These are phyloP conservation scores for Branchinecta sandiegonensis DNA, from an alignment of 2,888 invertebrate genomes.

Conservation along the genomic window DNA sequence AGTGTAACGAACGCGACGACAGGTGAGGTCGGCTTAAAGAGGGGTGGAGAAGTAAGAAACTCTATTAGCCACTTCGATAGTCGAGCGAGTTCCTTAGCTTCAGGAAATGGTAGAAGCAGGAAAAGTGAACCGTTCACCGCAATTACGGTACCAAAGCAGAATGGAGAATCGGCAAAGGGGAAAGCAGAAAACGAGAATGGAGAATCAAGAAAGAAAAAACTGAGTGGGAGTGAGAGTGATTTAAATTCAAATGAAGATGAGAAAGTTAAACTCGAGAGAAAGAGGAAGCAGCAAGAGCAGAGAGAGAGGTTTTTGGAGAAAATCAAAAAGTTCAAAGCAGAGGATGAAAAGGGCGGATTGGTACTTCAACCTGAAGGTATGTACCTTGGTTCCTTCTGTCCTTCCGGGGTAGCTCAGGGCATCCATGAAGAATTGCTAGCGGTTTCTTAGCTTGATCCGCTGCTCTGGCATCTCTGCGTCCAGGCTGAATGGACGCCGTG, in stretches of 20 bases:
- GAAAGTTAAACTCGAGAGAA: conserved; percentile 21
- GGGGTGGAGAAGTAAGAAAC: no score
- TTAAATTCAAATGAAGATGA: conserved; percentile 14
- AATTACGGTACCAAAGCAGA: background rate
- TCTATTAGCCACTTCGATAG: no score
- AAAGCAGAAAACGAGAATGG: background rate
- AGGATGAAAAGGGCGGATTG: background rate
- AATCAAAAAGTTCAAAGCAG: conserved; percentile 17
- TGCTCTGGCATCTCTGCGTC: no score
- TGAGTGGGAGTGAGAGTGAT: background rate
- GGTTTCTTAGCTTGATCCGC: no score
- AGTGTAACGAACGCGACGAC: no score
- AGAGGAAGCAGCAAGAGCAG: conserved; percentile 21
- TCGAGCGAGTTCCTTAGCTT: no score
- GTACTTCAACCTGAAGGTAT: conserved; percentile 7
- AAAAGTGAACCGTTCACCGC: background rate
- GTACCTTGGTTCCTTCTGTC: background rate
- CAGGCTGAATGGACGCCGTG: no score
- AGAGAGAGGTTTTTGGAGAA: conserved; percentile 22
- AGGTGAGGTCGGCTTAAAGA: no score
- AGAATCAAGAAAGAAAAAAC: background rate
- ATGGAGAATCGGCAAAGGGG: background rate
- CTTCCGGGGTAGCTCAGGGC: no score
- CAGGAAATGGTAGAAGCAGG: no score
- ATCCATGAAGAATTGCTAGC: no score